A percentile compares a stretch with the other conserved stretches of the same genome.
These are phyloP conservation scores for Pteropus rufus DNA, from an alignment of 2,797 vertebrate species.

Conservation along the genomic window DNA sequence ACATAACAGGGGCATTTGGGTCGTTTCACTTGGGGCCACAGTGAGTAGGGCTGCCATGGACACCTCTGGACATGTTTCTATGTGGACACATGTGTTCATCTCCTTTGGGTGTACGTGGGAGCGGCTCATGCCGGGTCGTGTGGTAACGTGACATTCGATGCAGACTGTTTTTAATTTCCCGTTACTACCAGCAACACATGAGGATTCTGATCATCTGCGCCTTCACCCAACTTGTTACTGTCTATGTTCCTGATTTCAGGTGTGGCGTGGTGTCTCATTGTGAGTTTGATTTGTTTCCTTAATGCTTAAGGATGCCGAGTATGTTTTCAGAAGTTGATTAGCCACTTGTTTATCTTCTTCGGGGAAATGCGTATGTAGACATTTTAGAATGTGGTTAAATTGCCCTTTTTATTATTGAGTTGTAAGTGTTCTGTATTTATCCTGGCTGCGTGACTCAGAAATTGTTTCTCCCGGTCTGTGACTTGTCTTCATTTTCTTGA, in stretches of 20 bases:
- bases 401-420: not conserved
- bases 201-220: not conserved
- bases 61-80: rapidly evolving
- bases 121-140: not conserved
- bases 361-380: not conserved
- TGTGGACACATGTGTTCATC: not conserved
- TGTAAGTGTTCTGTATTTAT: not conserved
- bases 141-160: not conserved
- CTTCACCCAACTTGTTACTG: rapidly evolving
- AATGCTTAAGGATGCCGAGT: not conserved
- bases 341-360: no score
- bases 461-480: not conserved
- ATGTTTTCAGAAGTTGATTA: not conserved
- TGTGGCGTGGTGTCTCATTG: not conserved
- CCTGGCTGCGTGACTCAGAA: not conserved
- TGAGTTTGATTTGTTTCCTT: not conserved
- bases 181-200: rapidly evolving
- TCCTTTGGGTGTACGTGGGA: not conserved
- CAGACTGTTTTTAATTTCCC: not conserved
- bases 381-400: no score
- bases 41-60: rapidly evolving
- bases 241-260: not conserved
- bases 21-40: rapidly evolving
- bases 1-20: rapidly evolving
- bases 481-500: not conserved